Evolutionary conservation across 2,113 vertebrate species (phyloP).

Genomic region (Apodemus sylvaticus): DNA sequence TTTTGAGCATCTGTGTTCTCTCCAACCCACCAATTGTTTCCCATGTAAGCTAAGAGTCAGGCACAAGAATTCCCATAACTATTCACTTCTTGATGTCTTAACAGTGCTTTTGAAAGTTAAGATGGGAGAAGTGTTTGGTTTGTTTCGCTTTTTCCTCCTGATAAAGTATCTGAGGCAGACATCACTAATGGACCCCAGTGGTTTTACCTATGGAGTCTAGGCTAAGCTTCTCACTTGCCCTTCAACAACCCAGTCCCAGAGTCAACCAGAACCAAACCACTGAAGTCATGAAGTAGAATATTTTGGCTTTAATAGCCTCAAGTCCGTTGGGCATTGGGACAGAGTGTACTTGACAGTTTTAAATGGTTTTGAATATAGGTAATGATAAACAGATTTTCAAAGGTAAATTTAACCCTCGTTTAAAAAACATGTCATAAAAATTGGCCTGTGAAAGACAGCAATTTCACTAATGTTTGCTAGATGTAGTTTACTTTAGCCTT

Average conservation of each 20-base stretch:
- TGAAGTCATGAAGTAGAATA: not conserved
- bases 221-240: not conserved
- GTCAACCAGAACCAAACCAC: not conserved
- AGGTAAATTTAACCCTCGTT: not conserved
- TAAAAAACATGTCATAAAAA: not conserved
- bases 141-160: not conserved
- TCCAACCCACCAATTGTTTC: not conserved
- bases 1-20: not conserved
- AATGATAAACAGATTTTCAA: constrained; percentile 15
- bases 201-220: not conserved
- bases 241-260: not conserved
- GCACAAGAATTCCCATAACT: not conserved
- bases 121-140: not conserved
- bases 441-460: not conserved
- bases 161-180: not conserved
- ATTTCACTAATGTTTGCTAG: constrained; percentile 8
- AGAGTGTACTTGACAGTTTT: not conserved
- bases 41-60: not conserved
- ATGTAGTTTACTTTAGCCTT: constrained; percentile 45
- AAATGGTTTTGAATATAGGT: constrained; percentile 1
- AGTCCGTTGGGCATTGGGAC: not conserved
- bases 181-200: not conserved
- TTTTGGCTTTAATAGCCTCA: not conserved
- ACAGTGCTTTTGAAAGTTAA: not conserved
- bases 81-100: not conserved